Percentiles rank a stretch among this genome's conserved stretches.
Conservation (phyloP, 2,888 invertebrate genomes). For the Leptogaster cylindrica region DNA sequence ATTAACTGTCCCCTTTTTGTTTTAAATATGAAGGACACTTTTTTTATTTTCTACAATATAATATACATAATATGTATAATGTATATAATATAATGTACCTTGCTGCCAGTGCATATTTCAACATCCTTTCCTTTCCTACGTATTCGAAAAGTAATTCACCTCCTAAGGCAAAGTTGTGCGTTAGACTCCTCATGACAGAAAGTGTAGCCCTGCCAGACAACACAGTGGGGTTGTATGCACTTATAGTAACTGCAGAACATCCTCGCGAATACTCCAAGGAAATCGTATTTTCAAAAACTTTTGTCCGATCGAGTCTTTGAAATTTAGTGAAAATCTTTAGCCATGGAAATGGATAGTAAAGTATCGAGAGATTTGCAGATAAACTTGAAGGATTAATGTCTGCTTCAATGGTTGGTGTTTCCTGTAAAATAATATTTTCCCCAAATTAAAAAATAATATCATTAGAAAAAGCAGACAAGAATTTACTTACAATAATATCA, state of each 20-base stretch:
- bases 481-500: constrained; percentile 55
- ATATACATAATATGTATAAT: no score
- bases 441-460: neutral
- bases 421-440: constrained; percentile 50
- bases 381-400: constrained; percentile 60
- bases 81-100: constrained; percentile 40
- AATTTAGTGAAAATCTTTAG: constrained; percentile 52
- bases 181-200: constrained; percentile 57
- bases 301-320: constrained; percentile 52
- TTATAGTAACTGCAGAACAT: constrained; percentile 55
- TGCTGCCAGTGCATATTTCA: constrained; percentile 56
- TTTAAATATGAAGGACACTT: no score
- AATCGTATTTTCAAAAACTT: constrained; percentile 52
- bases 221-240: constrained; percentile 54
- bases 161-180: constrained; percentile 55
- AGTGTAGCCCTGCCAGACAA: constrained; percentile 56
- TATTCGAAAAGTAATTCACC: constrained; percentile 58
- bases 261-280: constrained; percentile 54
- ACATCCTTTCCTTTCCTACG: constrained; percentile 51
- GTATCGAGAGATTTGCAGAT: constrained; percentile 56
- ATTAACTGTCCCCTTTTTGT: no score
- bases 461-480: neutral
- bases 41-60: constrained; percentile 48
- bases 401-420: constrained; percentile 57
- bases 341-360: constrained; percentile 55